phyloP scores from a whole-genome alignment of 92 coral and sea anemone genomes.

The Blastomussa wellsi region DNA sequence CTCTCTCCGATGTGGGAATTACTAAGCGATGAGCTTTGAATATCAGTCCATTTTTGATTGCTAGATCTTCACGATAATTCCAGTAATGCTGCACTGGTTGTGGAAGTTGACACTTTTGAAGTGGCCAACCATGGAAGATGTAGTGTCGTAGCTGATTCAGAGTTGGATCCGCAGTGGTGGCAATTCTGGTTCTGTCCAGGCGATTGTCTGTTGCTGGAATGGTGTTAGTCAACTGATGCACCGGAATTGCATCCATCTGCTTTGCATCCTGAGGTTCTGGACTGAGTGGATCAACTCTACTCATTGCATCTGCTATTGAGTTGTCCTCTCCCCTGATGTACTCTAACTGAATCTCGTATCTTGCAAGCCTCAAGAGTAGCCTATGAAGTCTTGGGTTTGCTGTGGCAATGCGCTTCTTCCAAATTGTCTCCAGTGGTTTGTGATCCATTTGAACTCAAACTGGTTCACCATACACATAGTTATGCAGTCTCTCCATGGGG shows the following conservation, averaged over 20 bases:
- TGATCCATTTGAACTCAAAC: slow-evolving; percentile 5
- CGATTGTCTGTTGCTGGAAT: neutral
- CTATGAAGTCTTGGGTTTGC: slow-evolving; percentile 6
- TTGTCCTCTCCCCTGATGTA: slow-evolving; percentile 6
- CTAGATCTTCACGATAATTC: neutral
- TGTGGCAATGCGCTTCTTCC: neutral
- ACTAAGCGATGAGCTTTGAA: neutral
- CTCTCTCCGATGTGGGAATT: neutral
- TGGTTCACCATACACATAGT: slow-evolving; percentile 27
- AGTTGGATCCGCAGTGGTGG: slow-evolving; percentile 3
- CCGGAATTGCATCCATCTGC: slow-evolving; percentile 13
- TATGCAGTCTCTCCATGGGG: slow-evolving; percentile 16
- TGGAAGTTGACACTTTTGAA: neutral
- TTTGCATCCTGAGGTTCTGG: slow-evolving; percentile 17
- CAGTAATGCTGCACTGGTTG: neutral
- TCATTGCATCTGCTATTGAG: slow-evolving; percentile 20
- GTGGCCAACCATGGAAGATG: slow-evolving; percentile 17
- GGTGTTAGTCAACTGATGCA: slow-evolving; percentile 4
- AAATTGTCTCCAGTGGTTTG: neutral
- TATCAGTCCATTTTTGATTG: neutral
- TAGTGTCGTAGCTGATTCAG: neutral
- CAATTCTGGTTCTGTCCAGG: neutral
- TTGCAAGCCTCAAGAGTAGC: slow-evolving; percentile 8
- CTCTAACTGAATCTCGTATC: neutral
- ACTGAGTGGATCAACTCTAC: slow-evolving; percentile 8